Percentiles rank a stretch among this genome's conserved stretches.
These are phyloP conservation scores for Chrysodeixis includens DNA, from an alignment of 2,888 invertebrate species.

Conservation along the genomic window DNA sequence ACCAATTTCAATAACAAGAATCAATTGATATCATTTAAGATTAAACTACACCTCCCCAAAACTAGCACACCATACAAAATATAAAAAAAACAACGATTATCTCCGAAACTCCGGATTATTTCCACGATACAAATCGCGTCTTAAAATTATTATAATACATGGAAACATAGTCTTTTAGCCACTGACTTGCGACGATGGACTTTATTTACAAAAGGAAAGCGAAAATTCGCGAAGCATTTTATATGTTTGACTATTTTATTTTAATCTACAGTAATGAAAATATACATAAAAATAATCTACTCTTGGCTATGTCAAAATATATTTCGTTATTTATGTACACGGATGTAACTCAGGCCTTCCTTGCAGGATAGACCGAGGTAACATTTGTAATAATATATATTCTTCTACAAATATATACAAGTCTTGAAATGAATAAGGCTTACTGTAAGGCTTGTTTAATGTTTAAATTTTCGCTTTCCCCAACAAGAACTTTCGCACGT, in stretches of 20 bases:
- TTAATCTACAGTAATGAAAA: constrained; percentile 6
- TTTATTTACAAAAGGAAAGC: constrained; percentile 31
- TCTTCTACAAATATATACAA: constrained; percentile 14
- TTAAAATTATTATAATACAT: constrained; percentile 73
- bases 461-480: constrained; percentile 42
- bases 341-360: not conserved
- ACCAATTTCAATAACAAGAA: constrained; percentile 7
- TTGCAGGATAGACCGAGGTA: not conserved
- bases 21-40: constrained; percentile 23
- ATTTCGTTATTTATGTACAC: constrained; percentile 42
- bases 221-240: constrained; percentile 36
- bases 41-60: constrained; percentile 29
- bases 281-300: constrained; percentile 20
- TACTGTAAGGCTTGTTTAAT: constrained; percentile 13
- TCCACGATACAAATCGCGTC: constrained; percentile 57
- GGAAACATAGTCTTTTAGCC: constrained; percentile 63
- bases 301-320: constrained; percentile 14
- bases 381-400: constrained; percentile 15
- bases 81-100: constrained; percentile 61
- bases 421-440: constrained; percentile 17
- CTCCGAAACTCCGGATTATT: constrained; percentile 81
- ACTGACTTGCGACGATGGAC: constrained; percentile 40
- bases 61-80: constrained; percentile 38
- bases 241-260: constrained; percentile 8
- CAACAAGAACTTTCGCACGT: constrained; percentile 19